Percentiles rank a stretch among this genome's conserved stretches.
phyloP scores from a whole-genome alignment of 2,797 vertebrate genomes.

The Xiphorhynchus erythropygius region DNA sequence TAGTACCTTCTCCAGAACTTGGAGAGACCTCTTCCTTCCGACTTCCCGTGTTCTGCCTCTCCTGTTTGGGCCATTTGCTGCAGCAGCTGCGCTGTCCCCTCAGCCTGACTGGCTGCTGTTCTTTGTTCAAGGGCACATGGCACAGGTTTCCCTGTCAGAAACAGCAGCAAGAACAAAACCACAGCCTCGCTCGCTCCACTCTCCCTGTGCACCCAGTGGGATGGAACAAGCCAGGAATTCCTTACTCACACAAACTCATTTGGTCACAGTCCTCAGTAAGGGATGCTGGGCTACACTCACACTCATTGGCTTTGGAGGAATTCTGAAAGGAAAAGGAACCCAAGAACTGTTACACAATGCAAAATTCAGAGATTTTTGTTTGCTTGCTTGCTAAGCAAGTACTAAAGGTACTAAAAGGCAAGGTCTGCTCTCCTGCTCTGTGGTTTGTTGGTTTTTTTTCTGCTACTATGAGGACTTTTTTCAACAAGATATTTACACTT shows the following conservation, averaged over 20 bases:
- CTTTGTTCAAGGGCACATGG: neutral
- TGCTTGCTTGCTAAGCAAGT: neutral
- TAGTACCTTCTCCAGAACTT: slow-evolving; percentile 55
- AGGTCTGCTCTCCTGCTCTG: neutral
- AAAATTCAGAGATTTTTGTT: neutral
- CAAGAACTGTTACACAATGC: neutral
- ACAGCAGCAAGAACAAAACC: neutral
- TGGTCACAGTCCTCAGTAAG: neutral
- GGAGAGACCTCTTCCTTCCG: neutral
- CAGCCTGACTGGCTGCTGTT: neutral
- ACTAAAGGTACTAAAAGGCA: neutral
- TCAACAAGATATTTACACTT: neutral
- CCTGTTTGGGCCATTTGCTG: neutral
- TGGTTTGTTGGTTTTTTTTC: neutral
- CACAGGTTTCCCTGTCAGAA: neutral
- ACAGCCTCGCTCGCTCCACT: accelerated
- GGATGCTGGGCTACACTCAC: neutral
- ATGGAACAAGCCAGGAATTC: neutral
- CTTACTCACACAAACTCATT: neutral
- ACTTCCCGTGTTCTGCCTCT: neutral
- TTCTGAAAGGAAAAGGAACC: slow-evolving; percentile 1
- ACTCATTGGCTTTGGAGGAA: neutral
- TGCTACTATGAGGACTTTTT: neutral
- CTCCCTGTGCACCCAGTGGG: accelerated
- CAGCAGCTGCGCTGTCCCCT: neutral